These are phyloP conservation scores for Heliconius himera DNA, from an alignment of 1,140 invertebrate genomes.

Conservation along the genomic window DNA sequence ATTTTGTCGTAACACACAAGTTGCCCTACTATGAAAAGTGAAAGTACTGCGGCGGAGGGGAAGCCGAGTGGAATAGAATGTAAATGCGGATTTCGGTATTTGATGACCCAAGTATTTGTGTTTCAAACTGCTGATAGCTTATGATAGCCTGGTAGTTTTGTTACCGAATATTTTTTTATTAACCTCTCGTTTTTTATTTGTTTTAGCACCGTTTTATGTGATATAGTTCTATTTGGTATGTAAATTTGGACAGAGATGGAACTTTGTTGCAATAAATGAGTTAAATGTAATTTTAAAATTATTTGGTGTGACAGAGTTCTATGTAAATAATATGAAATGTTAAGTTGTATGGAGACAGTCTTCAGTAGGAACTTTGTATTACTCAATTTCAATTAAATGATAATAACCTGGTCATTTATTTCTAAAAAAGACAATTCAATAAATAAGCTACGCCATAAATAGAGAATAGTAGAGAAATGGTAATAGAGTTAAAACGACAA, in stretches of 20 bases:
- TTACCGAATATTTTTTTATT: constrained; percentile 28
- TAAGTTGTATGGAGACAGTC: neutral
- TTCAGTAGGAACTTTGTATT: neutral
- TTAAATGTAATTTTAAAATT: neutral
- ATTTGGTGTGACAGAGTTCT: neutral
- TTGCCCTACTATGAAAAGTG: constrained; percentile 79
- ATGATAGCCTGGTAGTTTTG: constrained; percentile 37
- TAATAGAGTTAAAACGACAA: no score
- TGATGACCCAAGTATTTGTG: constrained; percentile 64
- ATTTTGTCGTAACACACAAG: constrained; percentile 45
- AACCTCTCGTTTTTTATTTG: neutral
- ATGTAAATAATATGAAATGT: neutral
- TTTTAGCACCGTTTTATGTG: neutral
- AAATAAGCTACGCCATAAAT: no score
- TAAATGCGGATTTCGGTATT: constrained; percentile 72
- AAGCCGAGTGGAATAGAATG: constrained; percentile 65
- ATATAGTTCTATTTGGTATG: neutral
- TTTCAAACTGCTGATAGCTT: constrained; percentile 31
- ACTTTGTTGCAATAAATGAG: neutral
- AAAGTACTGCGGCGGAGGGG: constrained; percentile 64
- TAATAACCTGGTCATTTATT: no score
- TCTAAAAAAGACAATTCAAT: no score
- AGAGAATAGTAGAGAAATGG: no score
- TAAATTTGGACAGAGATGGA: neutral
- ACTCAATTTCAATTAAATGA: no score